These are phyloP conservation scores for Engraulis encrasicolus DNA, from an alignment of 2,113 vertebrate species.

Conservation along the genomic window DNA sequence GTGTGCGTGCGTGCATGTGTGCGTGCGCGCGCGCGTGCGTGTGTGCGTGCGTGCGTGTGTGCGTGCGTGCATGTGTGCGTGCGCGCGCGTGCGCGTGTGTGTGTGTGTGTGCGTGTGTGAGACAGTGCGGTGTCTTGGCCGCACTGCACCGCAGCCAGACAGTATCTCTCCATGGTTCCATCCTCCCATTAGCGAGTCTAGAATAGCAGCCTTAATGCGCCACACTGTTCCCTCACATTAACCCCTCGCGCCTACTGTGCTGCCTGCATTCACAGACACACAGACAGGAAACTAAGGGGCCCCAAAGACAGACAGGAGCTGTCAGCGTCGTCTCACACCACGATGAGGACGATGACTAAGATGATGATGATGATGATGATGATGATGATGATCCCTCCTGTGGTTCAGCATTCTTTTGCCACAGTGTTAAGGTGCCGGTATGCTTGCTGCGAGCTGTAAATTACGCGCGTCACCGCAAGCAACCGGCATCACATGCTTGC, in stretches of 20 bases:
- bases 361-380: not conserved
- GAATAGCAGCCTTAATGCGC: slow-evolving; percentile 41
- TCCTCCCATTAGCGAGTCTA: not conserved
- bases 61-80: not conserved
- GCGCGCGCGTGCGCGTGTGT: not conserved
- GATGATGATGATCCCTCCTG: not conserved
- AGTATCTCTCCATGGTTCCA: not conserved
- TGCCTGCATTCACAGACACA: not conserved
- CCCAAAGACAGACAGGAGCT: not conserved
- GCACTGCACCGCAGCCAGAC: not conserved
- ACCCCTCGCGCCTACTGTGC: not conserved
- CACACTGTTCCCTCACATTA: slow-evolving; percentile 32
- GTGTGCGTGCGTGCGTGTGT: not conserved
- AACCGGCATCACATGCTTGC: no score
- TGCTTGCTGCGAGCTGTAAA: no score
- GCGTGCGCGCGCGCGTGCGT: not conserved
- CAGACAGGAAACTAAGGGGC: not conserved
- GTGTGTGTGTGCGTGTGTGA: not conserved
- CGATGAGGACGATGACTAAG: not conserved
- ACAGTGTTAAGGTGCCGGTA: no score
- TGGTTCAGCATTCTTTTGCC: no score
- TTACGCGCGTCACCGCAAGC: no score
- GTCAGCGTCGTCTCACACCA: not conserved
- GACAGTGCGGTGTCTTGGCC: not conserved
- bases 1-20: no score